A percentile compares a stretch with the other conserved stretches of the same genome.
These are phyloP conservation scores for Anolis sagrei DNA, from an alignment of 2,113 vertebrate genomes.

Conservation along the genomic window DNA sequence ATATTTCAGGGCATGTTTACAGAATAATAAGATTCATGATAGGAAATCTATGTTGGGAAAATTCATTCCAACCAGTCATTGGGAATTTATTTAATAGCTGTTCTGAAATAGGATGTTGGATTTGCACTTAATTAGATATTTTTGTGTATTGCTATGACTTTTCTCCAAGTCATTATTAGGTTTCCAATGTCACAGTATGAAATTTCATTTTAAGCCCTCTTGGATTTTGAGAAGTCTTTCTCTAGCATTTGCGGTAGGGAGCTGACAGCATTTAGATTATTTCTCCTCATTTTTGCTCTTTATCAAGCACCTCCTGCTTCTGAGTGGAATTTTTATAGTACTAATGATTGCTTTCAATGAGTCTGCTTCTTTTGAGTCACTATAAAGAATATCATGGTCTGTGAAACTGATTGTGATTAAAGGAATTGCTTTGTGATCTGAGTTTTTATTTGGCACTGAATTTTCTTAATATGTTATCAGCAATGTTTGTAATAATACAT, in stretches of 20 bases:
- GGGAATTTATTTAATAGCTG: slow-evolving; percentile 9
- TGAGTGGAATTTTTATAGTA: background rate
- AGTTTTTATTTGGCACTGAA: background rate
- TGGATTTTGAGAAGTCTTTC: background rate
- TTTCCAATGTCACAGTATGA: slow-evolving; percentile 33
- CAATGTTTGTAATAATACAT: too few relatives aligned
- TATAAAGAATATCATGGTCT: background rate
- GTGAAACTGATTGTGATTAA: background rate
- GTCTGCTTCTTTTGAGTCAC: background rate
- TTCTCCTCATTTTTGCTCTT: background rate
- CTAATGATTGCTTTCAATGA: background rate
- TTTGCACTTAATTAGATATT: slow-evolving; percentile 27
- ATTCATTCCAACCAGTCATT: slow-evolving; percentile 19
- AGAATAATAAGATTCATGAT: background rate
- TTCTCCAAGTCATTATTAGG: slow-evolving; percentile 3
- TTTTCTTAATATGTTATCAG: background rate
- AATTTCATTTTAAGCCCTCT: slow-evolving; percentile 22
- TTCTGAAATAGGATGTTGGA: slow-evolving; percentile 1
- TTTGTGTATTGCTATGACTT: background rate
- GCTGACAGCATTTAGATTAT: background rate
- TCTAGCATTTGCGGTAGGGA: background rate
- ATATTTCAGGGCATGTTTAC: slow-evolving; percentile 1
- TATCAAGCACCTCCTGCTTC: background rate
- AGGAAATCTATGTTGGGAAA: slow-evolving; percentile 38
- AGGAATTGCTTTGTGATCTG: background rate